Base-by-base conservation (phyloP, 2,888 invertebrate species). In the Tipula confusa region DNA sequence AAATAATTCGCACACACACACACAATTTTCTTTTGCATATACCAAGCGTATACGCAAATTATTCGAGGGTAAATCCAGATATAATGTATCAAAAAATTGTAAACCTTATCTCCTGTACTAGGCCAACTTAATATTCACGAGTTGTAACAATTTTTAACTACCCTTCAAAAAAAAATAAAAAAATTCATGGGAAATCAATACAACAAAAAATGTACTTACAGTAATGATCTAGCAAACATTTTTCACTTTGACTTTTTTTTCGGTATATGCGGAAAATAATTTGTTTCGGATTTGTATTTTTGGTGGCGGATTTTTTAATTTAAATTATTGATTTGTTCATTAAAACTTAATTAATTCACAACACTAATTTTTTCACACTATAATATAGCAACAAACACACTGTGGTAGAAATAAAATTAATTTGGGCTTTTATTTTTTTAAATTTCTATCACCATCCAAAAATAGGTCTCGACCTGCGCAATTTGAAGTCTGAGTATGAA, bases 401-500 rank as follows among this genome's bases (percentile, higher is more conserved):
- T n/a, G n/a, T n/a, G 24, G 64, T 64, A 24, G 9, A 64, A n/a
- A 24, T 64, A 64, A 18, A 64, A 64, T 64, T 11, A 43, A 15
- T 43, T 24, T 64, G 18, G 64, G 24, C 24, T 64, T 64, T 64
- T 24, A n/a, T n/a, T n/a, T n/a, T n/a, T n/a, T n/a, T n/a, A n/a
- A n/a, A n/a, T n/a, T 64, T 64, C 38, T 24, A 64, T n/a, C n/a
- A n/a, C 24, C 64, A 64, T 64, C 64, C 64, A 64, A 64, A 80
- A 29, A 80, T 29, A 29, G 29, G 29, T 13, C n/a, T 80, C 80
- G 80, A 80, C 80, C 29, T 80, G 80, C 80, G 80, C 80, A 80
- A 80, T 80, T 80, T 80, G 29, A 80, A 80, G 80, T 80, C 80
- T 80, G 15, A 13, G 80, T 29, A 80, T n/a, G 31, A 80, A 80